Evolutionary conservation across 2,113 vertebrate genomes (phyloP).

Genomic region (Phalacrocorax carbo): DNA sequence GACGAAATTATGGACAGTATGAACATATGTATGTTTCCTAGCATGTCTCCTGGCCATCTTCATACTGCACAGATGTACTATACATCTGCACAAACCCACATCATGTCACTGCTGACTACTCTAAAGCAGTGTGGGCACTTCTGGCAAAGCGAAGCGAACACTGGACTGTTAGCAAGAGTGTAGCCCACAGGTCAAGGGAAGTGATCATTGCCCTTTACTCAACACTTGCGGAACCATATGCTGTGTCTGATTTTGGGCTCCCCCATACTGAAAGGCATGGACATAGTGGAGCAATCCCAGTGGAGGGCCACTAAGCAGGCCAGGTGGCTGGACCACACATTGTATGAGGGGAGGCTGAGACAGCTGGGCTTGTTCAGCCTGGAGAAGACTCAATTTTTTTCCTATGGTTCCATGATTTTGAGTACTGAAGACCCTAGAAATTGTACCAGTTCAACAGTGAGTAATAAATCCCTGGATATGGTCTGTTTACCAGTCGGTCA

Average conservation of each 20-base stretch:
- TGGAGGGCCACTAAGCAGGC: neutral
- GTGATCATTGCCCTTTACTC: neutral
- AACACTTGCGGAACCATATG: neutral
- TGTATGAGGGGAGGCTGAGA: neutral
- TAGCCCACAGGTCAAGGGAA: neutral
- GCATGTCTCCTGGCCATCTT: neutral
- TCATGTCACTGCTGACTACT: neutral
- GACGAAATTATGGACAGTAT: neutral
- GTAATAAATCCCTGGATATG: neutral
- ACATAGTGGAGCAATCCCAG: neutral
- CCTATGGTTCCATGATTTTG: neutral
- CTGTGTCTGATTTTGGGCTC: neutral
- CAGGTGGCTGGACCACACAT: neutral
- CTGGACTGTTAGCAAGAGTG: neutral
- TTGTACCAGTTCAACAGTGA: neutral
- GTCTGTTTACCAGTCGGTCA: neutral
- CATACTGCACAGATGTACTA: accelerated
- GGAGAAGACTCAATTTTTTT: neutral
- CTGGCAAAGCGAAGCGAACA: neutral
- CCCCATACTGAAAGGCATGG: neutral
- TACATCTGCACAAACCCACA: accelerated
- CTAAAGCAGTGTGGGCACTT: accelerated
- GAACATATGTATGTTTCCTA: neutral
- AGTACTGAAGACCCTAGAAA: neutral
- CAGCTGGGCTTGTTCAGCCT: neutral